These are phyloP conservation scores for Calliopsis andreniformis DNA, from an alignment of 1,140 invertebrate genomes.

Conservation along the genomic window DNA sequence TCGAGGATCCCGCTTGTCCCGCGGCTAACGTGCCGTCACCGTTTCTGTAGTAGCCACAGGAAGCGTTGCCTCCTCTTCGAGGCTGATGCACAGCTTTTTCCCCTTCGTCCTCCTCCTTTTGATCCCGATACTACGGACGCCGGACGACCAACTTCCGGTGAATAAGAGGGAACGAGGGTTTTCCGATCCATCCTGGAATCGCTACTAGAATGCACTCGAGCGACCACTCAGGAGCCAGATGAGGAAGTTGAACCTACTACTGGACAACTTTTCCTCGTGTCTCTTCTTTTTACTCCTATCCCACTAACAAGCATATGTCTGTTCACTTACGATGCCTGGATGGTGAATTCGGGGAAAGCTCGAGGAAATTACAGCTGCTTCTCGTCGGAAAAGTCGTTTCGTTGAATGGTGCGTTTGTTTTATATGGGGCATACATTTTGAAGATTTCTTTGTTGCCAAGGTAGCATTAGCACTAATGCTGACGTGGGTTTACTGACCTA, in stretches of 20 bases:
- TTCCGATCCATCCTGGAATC: slow-evolving; percentile 5
- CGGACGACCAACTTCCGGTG: slow-evolving; percentile 17
- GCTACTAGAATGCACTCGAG: slow-evolving; percentile 6
- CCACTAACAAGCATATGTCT: not conserved
- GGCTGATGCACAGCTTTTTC: not conserved
- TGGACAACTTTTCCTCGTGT: slow-evolving; percentile 6
- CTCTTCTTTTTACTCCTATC: not conserved
- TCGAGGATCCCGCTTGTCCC: slow-evolving; percentile 6
- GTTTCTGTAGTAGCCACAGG: slow-evolving; percentile 5
- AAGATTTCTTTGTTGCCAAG: not conserved
- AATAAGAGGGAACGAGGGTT: not conserved
- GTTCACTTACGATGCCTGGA: not conserved
- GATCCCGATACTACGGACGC: not conserved
- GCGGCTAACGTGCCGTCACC: slow-evolving; percentile 3
- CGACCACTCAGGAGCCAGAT: not conserved
- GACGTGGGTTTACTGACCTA: no score
- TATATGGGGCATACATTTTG: no score
- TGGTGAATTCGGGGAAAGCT: not conserved
- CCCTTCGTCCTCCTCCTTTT: slow-evolving; percentile 1
- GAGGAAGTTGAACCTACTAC: not conserved
- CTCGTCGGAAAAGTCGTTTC: not conserved
- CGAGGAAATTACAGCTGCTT: not conserved
- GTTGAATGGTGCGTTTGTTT: not conserved
- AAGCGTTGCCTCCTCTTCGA: not conserved
- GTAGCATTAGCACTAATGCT: no score